phyloP scores from a whole-genome alignment of 2,113 vertebrate species.

The Seriola quinqueradiata region DNA sequence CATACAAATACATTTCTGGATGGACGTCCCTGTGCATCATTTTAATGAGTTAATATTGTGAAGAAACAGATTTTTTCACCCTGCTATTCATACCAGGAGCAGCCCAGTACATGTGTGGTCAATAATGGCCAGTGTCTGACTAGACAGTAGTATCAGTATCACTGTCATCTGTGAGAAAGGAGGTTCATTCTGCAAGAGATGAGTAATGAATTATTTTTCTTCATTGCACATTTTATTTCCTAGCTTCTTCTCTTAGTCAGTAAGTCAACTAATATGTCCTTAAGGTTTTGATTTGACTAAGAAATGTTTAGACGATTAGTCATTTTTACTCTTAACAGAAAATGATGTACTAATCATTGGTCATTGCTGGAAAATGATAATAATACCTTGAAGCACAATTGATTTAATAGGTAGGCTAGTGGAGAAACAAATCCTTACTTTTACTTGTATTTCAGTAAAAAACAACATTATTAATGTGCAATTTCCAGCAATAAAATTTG shows the following conservation, averaged over 20 bases:
- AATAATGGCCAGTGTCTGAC: neutral
- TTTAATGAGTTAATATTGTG: neutral
- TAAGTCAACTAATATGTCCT: neutral
- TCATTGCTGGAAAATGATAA: constrained; percentile 12
- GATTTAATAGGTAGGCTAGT: neutral
- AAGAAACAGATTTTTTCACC: neutral
- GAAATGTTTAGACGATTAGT: neutral
- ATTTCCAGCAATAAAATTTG: neutral
- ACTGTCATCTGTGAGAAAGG: neutral
- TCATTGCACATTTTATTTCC: neutral
- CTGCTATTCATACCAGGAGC: neutral
- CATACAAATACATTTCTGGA: neutral
- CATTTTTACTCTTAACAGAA: neutral
- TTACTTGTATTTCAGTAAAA: neutral
- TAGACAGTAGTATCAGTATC: neutral
- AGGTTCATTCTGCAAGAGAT: neutral
- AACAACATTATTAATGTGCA: neutral
- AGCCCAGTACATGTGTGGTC: neutral
- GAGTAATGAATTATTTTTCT: neutral
- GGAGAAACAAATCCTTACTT: neutral
- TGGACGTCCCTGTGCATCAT: neutral
- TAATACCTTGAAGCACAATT: neutral
- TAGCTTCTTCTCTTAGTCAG: neutral
- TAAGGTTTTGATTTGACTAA: neutral
- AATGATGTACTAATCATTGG: constrained; percentile 8